phyloP scores from a whole-genome alignment of 2,888 invertebrate genomes.

The Cephonodes hylas region DNA sequence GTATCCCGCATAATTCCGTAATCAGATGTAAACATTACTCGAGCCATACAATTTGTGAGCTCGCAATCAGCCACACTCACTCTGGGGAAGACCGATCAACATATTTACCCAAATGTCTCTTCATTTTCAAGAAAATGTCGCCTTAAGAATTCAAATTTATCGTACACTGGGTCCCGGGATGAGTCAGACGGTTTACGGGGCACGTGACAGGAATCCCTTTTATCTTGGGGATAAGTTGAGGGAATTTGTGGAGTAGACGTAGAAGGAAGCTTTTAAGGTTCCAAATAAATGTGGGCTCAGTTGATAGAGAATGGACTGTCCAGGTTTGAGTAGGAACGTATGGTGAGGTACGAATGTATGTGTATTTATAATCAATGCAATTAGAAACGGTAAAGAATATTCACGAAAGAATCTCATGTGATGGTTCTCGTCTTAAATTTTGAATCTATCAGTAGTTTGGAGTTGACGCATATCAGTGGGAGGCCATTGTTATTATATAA shows the following conservation, averaged over 20 bases:
- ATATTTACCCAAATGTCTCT: slow-evolving; percentile 26
- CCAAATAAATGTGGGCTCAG: slow-evolving; percentile 32
- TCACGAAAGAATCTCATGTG: too few species aligned
- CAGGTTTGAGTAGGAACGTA: too few species aligned
- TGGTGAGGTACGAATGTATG: too few species aligned
- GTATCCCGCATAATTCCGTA: too few species aligned
- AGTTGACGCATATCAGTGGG: too few species aligned
- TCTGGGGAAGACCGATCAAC: slow-evolving; percentile 3
- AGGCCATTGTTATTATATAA: too few species aligned
- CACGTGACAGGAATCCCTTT: slow-evolving; percentile 64
- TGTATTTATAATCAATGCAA: too few species aligned
- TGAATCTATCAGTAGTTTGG: too few species aligned
- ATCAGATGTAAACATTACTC: too few species aligned
- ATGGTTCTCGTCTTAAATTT: too few species aligned
- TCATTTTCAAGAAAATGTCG: slow-evolving; percentile 46
- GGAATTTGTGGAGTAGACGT: slow-evolving; percentile 35
- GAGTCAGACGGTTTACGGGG: slow-evolving; percentile 55
- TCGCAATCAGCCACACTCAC: neutral
- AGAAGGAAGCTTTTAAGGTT: slow-evolving; percentile 37
- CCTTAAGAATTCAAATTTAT: slow-evolving; percentile 65
- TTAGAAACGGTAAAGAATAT: too few species aligned
- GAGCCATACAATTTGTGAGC: neutral
- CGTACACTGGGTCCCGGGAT: slow-evolving; percentile 45
- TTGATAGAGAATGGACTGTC: too few species aligned
- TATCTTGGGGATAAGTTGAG: slow-evolving; percentile 34